These are phyloP conservation scores for Trematocara unimaculatum DNA, from an alignment of 2,113 vertebrate species.

Conservation along the genomic window DNA sequence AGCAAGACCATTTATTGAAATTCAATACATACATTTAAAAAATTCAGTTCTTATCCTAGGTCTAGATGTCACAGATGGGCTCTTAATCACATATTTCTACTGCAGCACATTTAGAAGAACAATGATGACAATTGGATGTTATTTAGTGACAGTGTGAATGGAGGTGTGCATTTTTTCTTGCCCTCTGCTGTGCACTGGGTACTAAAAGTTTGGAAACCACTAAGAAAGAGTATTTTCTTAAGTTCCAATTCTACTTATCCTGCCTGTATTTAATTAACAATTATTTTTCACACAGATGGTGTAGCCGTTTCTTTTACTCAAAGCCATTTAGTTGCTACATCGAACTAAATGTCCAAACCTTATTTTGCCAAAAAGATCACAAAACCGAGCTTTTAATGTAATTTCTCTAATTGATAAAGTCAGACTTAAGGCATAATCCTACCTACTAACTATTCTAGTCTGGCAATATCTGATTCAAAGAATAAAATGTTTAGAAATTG, in stretches of 20 bases:
- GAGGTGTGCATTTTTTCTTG: neutral
- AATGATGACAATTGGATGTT: neutral
- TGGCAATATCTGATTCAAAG: neutral
- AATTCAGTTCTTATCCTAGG: too few species aligned
- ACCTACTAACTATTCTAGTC: neutral
- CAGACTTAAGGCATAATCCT: neutral
- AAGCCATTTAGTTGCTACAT: neutral
- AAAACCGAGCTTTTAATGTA: neutral
- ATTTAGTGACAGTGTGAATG: neutral
- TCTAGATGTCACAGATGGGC: neutral
- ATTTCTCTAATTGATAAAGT: neutral
- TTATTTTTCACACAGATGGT: neutral
- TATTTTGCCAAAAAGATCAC: neutral
- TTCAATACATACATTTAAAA: neutral
- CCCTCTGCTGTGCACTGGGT: neutral
- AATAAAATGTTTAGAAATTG: neutral
- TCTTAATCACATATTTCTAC: neutral
- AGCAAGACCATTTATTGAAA: neutral
- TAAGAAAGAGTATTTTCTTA: neutral
- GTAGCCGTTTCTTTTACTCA: neutral
- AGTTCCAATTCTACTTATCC: neutral
- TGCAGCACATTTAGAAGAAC: neutral
- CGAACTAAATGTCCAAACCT: neutral
- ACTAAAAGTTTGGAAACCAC: neutral
- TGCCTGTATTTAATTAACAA: neutral